A percentile compares a stretch with the other conserved stretches of the same genome.
These are phyloP conservation scores for Anguilla megastoma DNA, from an alignment of 2,797 vertebrate genomes.

Conservation along the genomic window DNA sequence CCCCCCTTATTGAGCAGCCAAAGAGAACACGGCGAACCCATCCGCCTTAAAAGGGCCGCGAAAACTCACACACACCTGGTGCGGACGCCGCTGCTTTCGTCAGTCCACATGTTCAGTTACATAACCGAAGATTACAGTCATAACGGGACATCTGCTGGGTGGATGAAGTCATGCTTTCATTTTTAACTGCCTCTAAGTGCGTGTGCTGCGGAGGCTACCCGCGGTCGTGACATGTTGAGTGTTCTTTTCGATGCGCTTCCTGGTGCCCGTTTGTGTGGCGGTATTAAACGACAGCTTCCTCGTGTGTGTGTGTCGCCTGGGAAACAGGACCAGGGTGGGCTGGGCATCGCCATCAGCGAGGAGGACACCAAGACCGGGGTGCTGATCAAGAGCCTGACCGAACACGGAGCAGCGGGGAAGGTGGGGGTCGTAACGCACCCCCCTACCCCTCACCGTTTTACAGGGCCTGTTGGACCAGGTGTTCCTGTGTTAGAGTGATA, in stretches of 20 bases:
- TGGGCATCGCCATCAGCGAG: conserved; percentile 82
- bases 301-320: neutral
- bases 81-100: conserved; percentile 4
- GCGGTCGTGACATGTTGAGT: neutral
- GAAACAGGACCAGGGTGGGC: conserved; percentile 80
- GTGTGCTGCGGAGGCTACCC: no score
- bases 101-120: conserved; percentile 36
- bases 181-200: neutral
- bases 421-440: conserved; percentile 53
- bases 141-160: conserved; percentile 41
- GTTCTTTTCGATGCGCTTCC: neutral
- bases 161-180: conserved; percentile 30
- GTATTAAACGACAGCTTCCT: neutral
- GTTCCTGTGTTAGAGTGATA: neutral
- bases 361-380: conserved; percentile 72
- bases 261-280: no score
- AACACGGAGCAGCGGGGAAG: conserved; percentile 74
- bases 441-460: neutral
- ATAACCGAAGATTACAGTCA: conserved; percentile 11
- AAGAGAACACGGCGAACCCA: neutral
- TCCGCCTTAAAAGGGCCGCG: neutral
- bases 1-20: neutral
- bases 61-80: conserved; percentile 18
- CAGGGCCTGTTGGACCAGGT: neutral
- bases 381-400: conserved; percentile 78